Base-by-base conservation (phyloP, 2,888 invertebrate genomes). In the Noctua pronuba region DNA sequence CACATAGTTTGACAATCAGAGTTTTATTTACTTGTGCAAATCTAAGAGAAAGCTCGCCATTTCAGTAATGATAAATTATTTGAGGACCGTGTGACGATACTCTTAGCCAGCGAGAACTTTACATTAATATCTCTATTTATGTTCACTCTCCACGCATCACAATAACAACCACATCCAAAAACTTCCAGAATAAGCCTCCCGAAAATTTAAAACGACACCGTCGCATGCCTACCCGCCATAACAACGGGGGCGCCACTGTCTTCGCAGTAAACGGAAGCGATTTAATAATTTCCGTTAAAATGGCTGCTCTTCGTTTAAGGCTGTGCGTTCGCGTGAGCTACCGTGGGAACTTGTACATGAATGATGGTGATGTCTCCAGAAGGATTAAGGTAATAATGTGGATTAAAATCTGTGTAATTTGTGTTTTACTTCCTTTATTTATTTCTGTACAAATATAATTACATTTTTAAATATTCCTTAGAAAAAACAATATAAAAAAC, bases 221-320 rank as follows among this genome's bases (percentile, higher is more conserved):
- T 95, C 90, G 95, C 95, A 94, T 95, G 95, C 86, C 90, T 80
- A 83, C 80, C 77, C n/a, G 89, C 92, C 89, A 94, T 95, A 94
- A 95, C 85, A 70, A 77, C 76, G 79, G 79, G 87, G 80, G 90
- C 91, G 90, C 90, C 86, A 90, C 93, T 93, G 94, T 94, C 94
- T 94, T 93, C 92, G 86, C 90, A 77, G 89, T 91, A 91, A 93
- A 89, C 93, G 94, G 93, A 92, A 91, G 91, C 93, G 88, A 94
- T 95, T 94, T 94, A 92, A 94, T 93, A 93, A 94, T 94, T 92
- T 92, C 92, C 90, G 90, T 92, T 93, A 91, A 93, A 94, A 94
- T 91, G 91, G 89, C 89, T 71, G 80, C 77, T 80, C 82, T 85
- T 83, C 88, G 90, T 90, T 88, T 88, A 89, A 83, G 80, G 87